These are phyloP conservation scores for Drosophila cracens DNA, from an alignment of 2,888 invertebrate genomes.

Conservation along the genomic window DNA sequence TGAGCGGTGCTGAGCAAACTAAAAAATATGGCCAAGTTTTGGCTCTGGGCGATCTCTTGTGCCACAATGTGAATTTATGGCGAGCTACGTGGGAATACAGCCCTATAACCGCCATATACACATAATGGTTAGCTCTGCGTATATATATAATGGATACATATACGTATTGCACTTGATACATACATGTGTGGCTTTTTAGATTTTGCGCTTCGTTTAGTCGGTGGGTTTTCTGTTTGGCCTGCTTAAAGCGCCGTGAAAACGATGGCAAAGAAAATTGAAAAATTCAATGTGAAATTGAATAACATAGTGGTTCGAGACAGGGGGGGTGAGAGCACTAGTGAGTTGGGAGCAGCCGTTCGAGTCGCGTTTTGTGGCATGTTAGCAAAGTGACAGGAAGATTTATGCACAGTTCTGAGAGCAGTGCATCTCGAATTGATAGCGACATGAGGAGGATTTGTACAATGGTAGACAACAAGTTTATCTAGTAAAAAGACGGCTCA, in stretches of 20 bases:
- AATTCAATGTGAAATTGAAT: conserved; percentile 74
- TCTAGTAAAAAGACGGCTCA: conserved; percentile 1
- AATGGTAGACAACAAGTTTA: conserved; percentile 27
- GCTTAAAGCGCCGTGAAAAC: conserved; percentile 76
- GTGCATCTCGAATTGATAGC: conserved; percentile 71
- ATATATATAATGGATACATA: conserved; percentile 22
- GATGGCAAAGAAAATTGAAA: conserved; percentile 70
- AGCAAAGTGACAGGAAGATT: conserved; percentile 65
- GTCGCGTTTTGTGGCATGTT: conserved; percentile 53
- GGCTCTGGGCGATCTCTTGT: conserved; percentile 69
- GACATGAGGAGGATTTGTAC: conserved; percentile 57
- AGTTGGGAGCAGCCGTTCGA: conserved; percentile 7
- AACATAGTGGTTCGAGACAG: conserved; percentile 36
- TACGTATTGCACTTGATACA: conserved; percentile 16
- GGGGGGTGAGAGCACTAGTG: neutral
- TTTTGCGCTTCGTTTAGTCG: conserved; percentile 40
- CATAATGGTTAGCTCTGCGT: conserved; percentile 17
- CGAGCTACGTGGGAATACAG: conserved; percentile 70
- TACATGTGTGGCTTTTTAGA: conserved; percentile 53
- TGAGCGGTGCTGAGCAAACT: conserved; percentile 63
- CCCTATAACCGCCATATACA: conserved; percentile 35
- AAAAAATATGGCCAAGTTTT: conserved; percentile 79
- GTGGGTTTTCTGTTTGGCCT: conserved; percentile 45
- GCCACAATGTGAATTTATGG: conserved; percentile 76
- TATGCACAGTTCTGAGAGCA: conserved; percentile 62